Evolutionary conservation across 2,888 invertebrate genomes (phyloP).

Genomic region (Acheta domesticus): DNA sequence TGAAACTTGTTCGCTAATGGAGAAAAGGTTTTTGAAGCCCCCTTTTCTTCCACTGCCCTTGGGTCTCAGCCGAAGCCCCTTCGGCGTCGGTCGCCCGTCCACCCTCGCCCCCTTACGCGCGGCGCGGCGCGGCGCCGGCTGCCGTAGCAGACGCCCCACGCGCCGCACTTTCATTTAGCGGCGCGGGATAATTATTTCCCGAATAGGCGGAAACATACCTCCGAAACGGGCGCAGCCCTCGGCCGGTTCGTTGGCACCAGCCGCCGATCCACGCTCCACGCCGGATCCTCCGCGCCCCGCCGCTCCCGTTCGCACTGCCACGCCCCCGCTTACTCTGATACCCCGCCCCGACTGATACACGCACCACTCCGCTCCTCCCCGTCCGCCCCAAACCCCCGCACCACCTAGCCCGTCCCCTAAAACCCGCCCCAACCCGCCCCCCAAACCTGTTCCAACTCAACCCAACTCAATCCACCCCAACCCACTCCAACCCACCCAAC

Average conservation of each 20-base stretch:
- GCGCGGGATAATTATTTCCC: background rate
- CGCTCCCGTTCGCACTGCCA: too few species aligned
- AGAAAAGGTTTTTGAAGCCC: background rate
- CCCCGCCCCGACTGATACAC: too few species aligned
- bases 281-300: background rate
- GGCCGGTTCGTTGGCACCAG: background rate
- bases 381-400: too few species aligned
- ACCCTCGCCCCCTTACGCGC: background rate
- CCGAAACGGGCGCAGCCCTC: background rate
- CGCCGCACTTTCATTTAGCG: background rate
- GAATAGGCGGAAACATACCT: background rate
- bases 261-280: background rate
- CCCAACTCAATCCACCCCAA: too few species aligned
- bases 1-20: too few species aligned
- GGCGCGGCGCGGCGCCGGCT: background rate
- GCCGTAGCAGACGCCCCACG: background rate
- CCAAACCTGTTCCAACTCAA: too few species aligned
- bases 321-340: too few species aligned
- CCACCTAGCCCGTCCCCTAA: too few species aligned
- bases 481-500: too few species aligned
- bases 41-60: background rate
- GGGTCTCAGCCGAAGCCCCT: background rate
- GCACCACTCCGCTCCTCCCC: too few species aligned
- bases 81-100: background rate
- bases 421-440: too few species aligned